These are phyloP conservation scores for Fulmarus glacialis DNA, from an alignment of 2,113 vertebrate genomes.

Conservation along the genomic window DNA sequence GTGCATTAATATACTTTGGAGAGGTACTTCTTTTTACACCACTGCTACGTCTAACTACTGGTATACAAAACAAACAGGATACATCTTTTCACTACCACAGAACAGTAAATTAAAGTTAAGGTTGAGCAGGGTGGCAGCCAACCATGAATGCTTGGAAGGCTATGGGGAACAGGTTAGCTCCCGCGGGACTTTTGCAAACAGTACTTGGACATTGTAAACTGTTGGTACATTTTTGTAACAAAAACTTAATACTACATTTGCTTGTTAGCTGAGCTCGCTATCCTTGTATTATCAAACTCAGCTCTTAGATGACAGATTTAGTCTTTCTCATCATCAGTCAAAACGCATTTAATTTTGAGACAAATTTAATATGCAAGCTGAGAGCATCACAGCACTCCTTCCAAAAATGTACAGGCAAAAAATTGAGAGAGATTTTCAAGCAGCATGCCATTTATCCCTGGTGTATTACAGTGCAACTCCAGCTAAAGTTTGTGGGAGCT, in stretches of 20 bases:
- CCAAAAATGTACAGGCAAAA: not conserved
- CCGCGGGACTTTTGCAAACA: not conserved
- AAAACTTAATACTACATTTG: not conserved
- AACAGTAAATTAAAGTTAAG: not conserved
- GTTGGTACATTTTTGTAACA: not conserved
- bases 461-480: not conserved
- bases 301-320: not conserved
- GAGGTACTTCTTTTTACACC: not conserved
- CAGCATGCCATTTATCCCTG: not conserved
- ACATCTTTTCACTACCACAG: not conserved
- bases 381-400: not conserved
- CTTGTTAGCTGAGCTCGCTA: not conserved
- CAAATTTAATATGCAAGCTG: not conserved
- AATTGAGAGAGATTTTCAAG: not conserved
- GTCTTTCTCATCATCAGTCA: not conserved
- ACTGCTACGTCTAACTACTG: not conserved
- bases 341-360: not conserved
- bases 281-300: not conserved
- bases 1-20: not conserved
- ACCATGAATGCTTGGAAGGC: not conserved
- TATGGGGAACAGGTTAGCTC: not conserved
- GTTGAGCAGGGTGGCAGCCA: not conserved
- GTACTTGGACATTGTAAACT: not conserved
- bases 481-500: not conserved
- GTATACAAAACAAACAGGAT: not conserved